phyloP scores from a whole-genome alignment of 2,888 invertebrate species.

The Apamea epomidion region DNA sequence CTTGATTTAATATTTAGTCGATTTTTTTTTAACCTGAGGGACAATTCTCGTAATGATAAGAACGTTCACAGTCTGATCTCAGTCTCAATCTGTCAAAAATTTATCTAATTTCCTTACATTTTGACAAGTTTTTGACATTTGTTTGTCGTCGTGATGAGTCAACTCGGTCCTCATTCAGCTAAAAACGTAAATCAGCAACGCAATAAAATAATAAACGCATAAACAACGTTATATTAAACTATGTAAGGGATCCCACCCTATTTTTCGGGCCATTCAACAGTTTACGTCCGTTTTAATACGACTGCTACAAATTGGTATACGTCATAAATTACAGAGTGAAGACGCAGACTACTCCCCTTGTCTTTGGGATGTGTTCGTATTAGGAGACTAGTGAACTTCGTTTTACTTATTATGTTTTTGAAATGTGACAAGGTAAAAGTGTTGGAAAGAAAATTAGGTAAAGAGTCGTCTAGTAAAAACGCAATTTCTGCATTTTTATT shows the following conservation, averaged over 20 bases:
- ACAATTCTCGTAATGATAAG: too few species aligned
- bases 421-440: background rate
- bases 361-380: slow-evolving; percentile 45
- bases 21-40: background rate
- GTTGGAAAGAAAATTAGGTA: background rate
- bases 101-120: too few species aligned
- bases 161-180: slow-evolving; percentile 5
- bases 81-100: too few species aligned
- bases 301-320: slow-evolving; percentile 87
- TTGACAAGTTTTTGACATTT: too few species aligned
- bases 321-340: slow-evolving; percentile 87
- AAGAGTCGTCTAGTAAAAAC: background rate
- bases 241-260: slow-evolving; percentile 80
- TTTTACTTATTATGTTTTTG: background rate
- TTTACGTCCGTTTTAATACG: slow-evolving; percentile 87
- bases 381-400: slow-evolving; percentile 21
- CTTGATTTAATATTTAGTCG: background rate
- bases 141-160: too few species aligned
- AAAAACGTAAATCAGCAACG: slow-evolving; percentile 53
- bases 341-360: slow-evolving; percentile 75
- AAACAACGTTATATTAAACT: slow-evolving; percentile 72
- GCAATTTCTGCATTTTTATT: background rate
- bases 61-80: too few species aligned
- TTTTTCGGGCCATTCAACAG: slow-evolving; percentile 88
- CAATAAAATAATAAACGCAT: slow-evolving; percentile 68